Base-by-base conservation (phyloP, 2,113 vertebrate genomes). In the Nothoprocta perdicaria region DNA sequence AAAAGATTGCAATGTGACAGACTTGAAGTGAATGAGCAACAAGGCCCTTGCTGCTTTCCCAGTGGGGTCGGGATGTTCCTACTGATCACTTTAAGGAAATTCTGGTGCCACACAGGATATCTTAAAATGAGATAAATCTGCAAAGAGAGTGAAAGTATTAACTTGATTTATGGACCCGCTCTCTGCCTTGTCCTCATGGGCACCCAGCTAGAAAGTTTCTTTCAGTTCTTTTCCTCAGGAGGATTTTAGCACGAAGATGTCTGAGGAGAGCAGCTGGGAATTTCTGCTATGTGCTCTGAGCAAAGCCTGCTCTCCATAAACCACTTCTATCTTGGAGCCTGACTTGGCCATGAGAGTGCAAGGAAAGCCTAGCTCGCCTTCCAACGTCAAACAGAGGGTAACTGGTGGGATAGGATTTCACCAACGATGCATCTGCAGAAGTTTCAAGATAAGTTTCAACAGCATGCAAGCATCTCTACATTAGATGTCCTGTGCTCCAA, bases 111-210 rank as follows among this genome's bases (percentile, higher is more conserved):
- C 76, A 86, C 48, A 89, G 12, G 40, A 50, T 89, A 81, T 58
- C 89, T 92, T 91, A 80, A 95, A 96, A 93, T 80, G 73, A 86
- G 68, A 93, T 85, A 92, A 81, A 92, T 84, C 77, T 80, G 92
- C 40, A 68, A 93, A 85, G 68, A 77, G 67, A 69, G 80, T 89
- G 85, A 80, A 91, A 81, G 77, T 93, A 94, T 88, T 88, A 87
- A 80, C 53, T 69, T 93, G 82, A 95, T 95, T 94, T 92, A 93
- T 76, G 73, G 84, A 78, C 10, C 6, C 0, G 14, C 43, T 83
- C 78, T 92, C 87, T 78, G 38, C 66, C 72, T 91, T 72, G 73
- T 84, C 87, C 87, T 89, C 77, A 41, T 15, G 57, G 52, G 57
- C 3, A 2, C 66, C 90, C 76, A 75, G 62, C 52, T 91, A 88